phyloP scores from a whole-genome alignment of 2,888 invertebrate genomes.

The Acleris cristana region DNA sequence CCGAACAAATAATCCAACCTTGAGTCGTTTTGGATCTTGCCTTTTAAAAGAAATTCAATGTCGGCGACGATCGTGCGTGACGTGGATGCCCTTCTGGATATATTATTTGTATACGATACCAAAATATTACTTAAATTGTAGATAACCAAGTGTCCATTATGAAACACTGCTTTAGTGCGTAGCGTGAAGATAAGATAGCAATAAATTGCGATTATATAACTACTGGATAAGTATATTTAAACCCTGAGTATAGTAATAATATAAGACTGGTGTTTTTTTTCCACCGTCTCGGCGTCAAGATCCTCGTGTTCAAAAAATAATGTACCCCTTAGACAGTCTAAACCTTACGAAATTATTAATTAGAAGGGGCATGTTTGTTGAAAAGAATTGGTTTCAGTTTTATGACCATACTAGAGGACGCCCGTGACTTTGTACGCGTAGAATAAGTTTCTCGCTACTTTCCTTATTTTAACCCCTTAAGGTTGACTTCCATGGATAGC shows the following conservation, averaged over 20 bases:
- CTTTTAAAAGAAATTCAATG: conserved; percentile 41
- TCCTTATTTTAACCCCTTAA: not conserved
- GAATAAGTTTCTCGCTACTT: too few relatives aligned
- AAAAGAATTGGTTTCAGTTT: too few relatives aligned
- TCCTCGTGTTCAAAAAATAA: too few relatives aligned
- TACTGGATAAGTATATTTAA: conserved; percentile 6
- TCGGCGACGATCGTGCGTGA: conserved; percentile 21
- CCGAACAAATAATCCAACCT: conserved; percentile 29
- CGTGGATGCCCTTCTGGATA: conserved; percentile 23
- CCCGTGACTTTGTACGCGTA: too few relatives aligned
- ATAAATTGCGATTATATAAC: conserved; percentile 23
- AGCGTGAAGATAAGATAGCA: conserved; percentile 29
- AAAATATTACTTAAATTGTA: conserved; percentile 19
- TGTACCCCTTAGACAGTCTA: too few relatives aligned
- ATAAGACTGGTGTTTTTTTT: too few relatives aligned
- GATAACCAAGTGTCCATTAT: conserved; percentile 20
- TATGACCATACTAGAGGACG: too few relatives aligned
- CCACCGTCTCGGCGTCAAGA: too few relatives aligned
- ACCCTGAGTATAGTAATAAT: conserved; percentile 4
- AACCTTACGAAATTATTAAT: too few relatives aligned
- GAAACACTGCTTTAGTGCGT: conserved; percentile 22
- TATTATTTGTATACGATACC: conserved; percentile 30
- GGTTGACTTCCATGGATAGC: too few relatives aligned
- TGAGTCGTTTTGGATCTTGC: conserved; percentile 33
- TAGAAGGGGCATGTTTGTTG: too few relatives aligned